These are phyloP conservation scores for Athalia rosae DNA, from an alignment of 2,888 invertebrate genomes.

Conservation along the genomic window DNA sequence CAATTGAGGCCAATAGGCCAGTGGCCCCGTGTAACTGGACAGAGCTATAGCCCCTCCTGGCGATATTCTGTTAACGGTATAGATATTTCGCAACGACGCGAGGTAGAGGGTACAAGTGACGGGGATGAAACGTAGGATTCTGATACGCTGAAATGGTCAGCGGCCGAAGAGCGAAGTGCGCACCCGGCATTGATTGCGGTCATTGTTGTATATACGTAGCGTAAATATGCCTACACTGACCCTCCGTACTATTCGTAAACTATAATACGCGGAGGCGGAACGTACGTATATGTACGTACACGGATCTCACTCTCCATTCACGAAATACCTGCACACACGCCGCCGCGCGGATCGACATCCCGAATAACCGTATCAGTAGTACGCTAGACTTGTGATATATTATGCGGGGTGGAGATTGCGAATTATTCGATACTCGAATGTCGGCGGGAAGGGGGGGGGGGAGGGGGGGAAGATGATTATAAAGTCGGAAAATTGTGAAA, in stretches of 20 bases:
- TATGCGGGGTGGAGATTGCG: no score
- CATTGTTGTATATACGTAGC: conserved; percentile 65
- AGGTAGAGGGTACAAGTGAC: conserved; percentile 19
- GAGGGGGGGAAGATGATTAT: no score
- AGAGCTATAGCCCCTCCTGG: conserved; percentile 38
- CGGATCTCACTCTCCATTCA: neutral
- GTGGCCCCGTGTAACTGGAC: conserved; percentile 62
- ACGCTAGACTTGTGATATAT: no score
- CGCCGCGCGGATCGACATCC: no score
- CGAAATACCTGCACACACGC: neutral
- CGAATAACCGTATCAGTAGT: no score
- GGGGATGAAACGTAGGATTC: conserved; percentile 6
- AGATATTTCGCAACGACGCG: conserved; percentile 54
- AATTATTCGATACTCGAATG: no score
- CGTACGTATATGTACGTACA: conserved; percentile 20
- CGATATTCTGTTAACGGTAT: no score
- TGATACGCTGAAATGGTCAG: no score
- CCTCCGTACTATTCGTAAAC: conserved; percentile 15
- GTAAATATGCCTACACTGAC: conserved; percentile 34
- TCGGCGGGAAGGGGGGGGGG: no score
- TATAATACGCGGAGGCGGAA: conserved; percentile 9
- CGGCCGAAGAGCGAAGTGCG: conserved; percentile 33
- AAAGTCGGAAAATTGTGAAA: no score
- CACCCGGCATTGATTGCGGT: conserved; percentile 68
- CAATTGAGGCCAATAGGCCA: conserved; percentile 70